phyloP scores from a whole-genome alignment of 37 sponge, comb jelly and placozoan genomes.

The Aplysina aerophoba region DNA sequence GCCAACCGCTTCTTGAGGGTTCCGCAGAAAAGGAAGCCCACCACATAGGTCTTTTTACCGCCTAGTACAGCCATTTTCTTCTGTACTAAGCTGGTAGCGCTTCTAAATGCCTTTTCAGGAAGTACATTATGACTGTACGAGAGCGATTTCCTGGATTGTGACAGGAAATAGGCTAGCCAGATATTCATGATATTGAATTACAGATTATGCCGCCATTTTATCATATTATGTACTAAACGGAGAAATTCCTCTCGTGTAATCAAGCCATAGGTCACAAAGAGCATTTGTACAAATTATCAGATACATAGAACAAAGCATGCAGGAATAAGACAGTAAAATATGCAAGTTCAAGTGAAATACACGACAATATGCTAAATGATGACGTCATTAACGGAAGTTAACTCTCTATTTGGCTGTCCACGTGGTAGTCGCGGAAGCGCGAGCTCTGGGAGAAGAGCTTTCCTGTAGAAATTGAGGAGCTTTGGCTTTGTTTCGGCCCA shows the following conservation, averaged over 20 bases:
- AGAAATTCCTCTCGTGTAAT: not conserved
- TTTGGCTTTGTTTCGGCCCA: conserved; percentile 10
- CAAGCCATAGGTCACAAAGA: not conserved
- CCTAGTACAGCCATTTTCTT: too few relatives aligned
- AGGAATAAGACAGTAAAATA: not conserved
- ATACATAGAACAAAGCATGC: not conserved
- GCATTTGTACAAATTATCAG: not conserved
- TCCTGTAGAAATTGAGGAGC: not conserved
- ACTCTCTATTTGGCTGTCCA: not conserved
- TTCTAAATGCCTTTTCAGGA: not conserved
- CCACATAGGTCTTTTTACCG: too few relatives aligned
- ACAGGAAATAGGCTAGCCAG: conserved; percentile 10
- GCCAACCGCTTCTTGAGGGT: too few relatives aligned
- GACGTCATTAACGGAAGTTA: not conserved
- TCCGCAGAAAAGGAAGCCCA: too few relatives aligned
- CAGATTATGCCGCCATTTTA: not conserved
- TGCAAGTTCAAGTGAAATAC: too few relatives aligned
- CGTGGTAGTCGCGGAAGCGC: not conserved
- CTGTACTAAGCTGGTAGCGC: too few relatives aligned
- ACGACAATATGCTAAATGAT: not conserved
- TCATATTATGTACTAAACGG: not conserved
- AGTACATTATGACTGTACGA: conserved; percentile 3
- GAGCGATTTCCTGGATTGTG: conserved; percentile 12
- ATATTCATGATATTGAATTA: not conserved
- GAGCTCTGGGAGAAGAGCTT: conserved; percentile 6